phyloP scores from a whole-genome alignment of 2,888 invertebrate species.

The Clepsis dumicolana region DNA sequence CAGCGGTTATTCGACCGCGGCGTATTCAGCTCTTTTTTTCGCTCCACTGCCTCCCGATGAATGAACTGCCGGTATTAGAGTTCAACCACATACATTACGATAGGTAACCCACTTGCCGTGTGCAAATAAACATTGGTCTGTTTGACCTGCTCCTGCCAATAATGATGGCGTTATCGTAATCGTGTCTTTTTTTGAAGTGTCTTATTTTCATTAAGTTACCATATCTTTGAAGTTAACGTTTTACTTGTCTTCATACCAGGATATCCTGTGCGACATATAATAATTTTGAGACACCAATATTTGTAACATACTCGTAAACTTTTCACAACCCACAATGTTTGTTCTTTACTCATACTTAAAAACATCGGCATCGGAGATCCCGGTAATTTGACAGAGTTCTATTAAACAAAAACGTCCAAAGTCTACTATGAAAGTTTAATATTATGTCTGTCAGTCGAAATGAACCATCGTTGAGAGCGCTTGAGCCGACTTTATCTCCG shows the following conservation, averaged over 20 bases:
- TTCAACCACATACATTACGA: constrained; percentile 54
- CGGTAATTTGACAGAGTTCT: background rate
- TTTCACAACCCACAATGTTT: no score
- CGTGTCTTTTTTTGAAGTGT: no score
- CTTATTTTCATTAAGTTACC: no score
- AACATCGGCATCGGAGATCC: background rate
- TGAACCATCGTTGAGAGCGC: constrained; percentile 47
- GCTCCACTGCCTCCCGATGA: constrained; percentile 70
- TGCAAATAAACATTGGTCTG: constrained; percentile 33
- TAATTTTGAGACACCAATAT: no score
- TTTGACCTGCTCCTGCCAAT: no score
- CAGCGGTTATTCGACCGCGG: constrained; percentile 69
- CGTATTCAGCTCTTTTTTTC: constrained; percentile 78
- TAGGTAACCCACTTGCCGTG: constrained; percentile 33
- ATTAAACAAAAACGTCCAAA: constrained; percentile 7
- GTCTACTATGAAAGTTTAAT: constrained; percentile 53
- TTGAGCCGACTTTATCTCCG: constrained; percentile 56
- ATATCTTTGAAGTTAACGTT: no score
- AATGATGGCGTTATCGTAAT: no score
- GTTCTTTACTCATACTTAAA: no score
- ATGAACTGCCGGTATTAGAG: constrained; percentile 74
- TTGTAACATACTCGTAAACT: no score
- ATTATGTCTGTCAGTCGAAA: constrained; percentile 55
- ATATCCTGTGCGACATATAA: no score
- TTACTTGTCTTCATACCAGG: no score